A percentile compares a stretch with the other conserved stretches of the same genome.
phyloP scores from a whole-genome alignment of 2,113 vertebrate genomes.

The Centropristis striata region DNA sequence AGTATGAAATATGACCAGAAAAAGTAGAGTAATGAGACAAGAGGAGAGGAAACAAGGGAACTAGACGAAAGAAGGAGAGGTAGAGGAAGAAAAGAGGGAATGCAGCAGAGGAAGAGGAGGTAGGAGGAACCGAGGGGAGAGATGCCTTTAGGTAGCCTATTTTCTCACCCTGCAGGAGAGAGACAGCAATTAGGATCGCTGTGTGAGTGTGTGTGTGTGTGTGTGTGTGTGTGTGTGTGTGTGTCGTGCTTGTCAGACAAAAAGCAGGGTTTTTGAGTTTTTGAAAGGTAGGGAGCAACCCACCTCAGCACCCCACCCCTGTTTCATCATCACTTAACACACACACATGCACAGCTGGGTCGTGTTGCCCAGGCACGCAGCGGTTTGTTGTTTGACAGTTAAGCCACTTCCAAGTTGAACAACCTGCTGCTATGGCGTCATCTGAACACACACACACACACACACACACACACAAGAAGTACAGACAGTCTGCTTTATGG shows the following conservation, averaged over 20 bases:
- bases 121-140: conserved; percentile 57
- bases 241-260: conserved; percentile 22
- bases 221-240: not conserved
- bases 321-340: conserved; percentile 66
- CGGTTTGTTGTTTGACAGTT: conserved; percentile 28
- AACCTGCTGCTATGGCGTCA: not conserved
- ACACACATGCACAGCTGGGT: conserved; percentile 26
- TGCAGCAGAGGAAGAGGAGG: not conserved
- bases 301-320: conserved; percentile 21
- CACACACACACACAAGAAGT: not conserved
- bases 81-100: conserved; percentile 1
- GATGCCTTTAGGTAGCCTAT: conserved; percentile 71
- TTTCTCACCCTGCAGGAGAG: conserved; percentile 72
- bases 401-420: conserved; percentile 22
- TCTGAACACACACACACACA: not conserved
- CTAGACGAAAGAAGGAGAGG: not conserved
- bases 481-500: not conserved
- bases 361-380: conserved; percentile 8
- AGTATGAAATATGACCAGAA: not conserved
- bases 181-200: conserved; percentile 72
- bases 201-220: not conserved
- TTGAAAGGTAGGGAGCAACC: conserved; percentile 45
- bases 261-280: conserved; percentile 38
- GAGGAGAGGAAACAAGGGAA: conserved; percentile 22
- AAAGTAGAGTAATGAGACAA: conserved; percentile 24